These are phyloP conservation scores for Enoplolaimus lenunculus DNA, from an alignment of 2,888 invertebrate genomes.

Conservation along the genomic window DNA sequence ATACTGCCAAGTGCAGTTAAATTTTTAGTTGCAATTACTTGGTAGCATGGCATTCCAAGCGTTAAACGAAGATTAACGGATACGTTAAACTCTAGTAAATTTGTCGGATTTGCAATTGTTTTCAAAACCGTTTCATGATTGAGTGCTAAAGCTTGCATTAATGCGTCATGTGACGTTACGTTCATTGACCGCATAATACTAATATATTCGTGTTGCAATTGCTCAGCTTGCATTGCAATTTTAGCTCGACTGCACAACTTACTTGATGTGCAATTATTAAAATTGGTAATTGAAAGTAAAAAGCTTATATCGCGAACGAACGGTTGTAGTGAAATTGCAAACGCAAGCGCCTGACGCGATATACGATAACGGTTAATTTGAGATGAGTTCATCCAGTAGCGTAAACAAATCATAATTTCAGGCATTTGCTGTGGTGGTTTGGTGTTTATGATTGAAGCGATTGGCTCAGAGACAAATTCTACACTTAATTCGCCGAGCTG, in stretches of 20 bases:
- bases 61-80: neutral
- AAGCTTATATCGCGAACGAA: neutral
- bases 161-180: neutral
- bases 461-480: neutral
- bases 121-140: neutral
- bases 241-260: no score
- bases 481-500: no score
- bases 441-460: neutral
- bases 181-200: neutral
- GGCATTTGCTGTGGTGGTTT: neutral
- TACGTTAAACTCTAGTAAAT: no score
- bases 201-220: neutral
- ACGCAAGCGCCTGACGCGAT: neutral
- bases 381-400: neutral
- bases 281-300: no score
- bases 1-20: neutral
- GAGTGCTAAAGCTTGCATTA: neutral
- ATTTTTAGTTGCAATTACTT: neutral
- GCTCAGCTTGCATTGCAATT: neutral
- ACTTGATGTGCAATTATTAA: no score
- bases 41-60: neutral
- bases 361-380: neutral
- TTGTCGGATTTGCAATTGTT: no score
- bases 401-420: neutral
- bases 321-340: neutral